These are phyloP conservation scores for Pocillopora grandis DNA, from an alignment of 92 coral and sea anemone genomes.

Conservation along the genomic window DNA sequence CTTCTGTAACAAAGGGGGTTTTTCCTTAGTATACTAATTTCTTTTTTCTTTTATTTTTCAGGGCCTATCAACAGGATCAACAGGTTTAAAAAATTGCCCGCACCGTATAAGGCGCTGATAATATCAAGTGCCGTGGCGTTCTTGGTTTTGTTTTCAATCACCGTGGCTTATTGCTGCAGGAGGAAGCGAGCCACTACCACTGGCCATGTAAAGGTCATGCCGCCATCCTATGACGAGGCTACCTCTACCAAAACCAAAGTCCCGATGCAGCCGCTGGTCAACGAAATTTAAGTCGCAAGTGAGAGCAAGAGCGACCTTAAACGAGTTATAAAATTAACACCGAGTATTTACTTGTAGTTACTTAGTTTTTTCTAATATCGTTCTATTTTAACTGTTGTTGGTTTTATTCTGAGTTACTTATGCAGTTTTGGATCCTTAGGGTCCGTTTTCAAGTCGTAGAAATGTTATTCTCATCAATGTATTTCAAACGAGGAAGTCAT, in stretches of 20 bases:
- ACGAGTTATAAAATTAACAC: background rate
- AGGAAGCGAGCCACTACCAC: background rate
- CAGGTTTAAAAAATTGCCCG: background rate
- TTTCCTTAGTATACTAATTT: background rate
- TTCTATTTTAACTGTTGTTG: background rate
- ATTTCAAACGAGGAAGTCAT: too few species aligned
- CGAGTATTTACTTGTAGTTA: background rate
- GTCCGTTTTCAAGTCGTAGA: too few species aligned
- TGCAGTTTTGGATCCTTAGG: too few species aligned
- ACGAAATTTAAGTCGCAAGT: conserved; percentile 13
- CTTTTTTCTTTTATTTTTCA: background rate
- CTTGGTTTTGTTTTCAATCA: background rate
- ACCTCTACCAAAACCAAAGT: conserved; percentile 40
- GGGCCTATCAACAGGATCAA: background rate
- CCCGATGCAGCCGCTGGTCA: conserved; percentile 30
- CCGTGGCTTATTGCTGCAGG: background rate
- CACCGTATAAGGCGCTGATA: background rate
- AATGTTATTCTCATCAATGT: too few species aligned
- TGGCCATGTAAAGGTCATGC: conserved; percentile 11
- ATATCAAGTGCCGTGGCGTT: background rate
- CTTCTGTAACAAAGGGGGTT: background rate
- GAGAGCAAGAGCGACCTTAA: background rate
- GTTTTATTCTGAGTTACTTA: too few species aligned
- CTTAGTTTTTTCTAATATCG: background rate
- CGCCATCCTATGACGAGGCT: conserved; percentile 42